Evolutionary conservation across 2,113 vertebrate genomes (phyloP).

Genomic region (Hydrochoerus hydrochaeris): DNA sequence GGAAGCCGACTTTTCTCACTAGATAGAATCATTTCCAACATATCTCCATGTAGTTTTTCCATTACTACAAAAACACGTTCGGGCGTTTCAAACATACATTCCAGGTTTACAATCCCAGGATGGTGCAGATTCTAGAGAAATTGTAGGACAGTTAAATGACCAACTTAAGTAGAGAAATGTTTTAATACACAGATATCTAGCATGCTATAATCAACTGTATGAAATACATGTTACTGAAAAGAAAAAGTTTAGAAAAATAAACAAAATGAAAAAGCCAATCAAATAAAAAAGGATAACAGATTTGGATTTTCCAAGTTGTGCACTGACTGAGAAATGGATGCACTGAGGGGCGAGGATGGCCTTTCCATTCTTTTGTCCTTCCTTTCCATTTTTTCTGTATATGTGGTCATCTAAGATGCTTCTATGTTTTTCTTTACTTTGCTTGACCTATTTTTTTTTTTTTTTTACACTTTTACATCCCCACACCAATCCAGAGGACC

Average conservation of each 20-base stretch:
- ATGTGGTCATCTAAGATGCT: neutral
- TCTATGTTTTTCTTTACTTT: neutral
- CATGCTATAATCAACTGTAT: neutral
- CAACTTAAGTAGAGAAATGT: neutral
- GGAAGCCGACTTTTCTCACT: conserved; percentile 98
- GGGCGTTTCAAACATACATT: conserved; percentile 99
- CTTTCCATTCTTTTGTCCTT: neutral
- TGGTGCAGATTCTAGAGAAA: conserved; percentile 95
- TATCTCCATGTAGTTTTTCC: conserved; percentile 99
- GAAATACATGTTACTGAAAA: conserved; percentile 5
- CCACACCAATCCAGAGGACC: neutral
- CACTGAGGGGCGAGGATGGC: neutral
- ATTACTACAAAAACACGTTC: conserved; percentile 99
- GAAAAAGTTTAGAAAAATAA: conserved; percentile 45
- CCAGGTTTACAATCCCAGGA: conserved; percentile 98
- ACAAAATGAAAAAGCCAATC: neutral
- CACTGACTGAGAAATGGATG: neutral
- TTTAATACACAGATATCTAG: conserved; percentile 12
- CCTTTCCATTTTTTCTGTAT: neutral
- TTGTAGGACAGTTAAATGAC: conserved; percentile 58
- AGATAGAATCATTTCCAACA: conserved; percentile 99
- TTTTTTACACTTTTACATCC: neutral
- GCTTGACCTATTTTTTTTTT: neutral
- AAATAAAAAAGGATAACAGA: neutral
- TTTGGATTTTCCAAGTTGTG: conserved; percentile 12